Percentiles rank a stretch among this genome's conserved stretches.
These are phyloP conservation scores for Diplolepis rosae DNA, from an alignment of 2,888 invertebrate genomes.

Conservation along the genomic window DNA sequence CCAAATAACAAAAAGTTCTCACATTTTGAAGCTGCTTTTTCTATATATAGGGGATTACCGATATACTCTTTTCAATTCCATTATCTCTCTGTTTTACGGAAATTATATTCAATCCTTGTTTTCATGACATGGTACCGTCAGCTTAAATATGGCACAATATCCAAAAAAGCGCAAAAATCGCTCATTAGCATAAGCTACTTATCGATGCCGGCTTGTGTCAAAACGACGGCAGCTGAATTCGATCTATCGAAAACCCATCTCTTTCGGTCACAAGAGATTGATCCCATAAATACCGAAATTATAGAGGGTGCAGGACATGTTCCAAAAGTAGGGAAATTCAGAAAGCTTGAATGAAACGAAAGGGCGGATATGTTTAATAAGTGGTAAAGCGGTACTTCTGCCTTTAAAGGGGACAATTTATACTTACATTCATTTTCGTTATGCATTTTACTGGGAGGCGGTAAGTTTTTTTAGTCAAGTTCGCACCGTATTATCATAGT, in stretches of 20 bases:
- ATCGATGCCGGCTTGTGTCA: constrained; percentile 56
- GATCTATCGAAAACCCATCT: constrained; percentile 69
- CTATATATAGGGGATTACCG: too few relatives aligned
- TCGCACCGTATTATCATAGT: neutral
- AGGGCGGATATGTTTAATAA: constrained; percentile 47
- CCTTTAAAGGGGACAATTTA: neutral
- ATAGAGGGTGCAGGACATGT: constrained; percentile 50
- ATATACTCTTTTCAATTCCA: constrained; percentile 33
- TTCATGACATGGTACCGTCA: constrained; percentile 52
- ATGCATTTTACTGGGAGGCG: neutral
- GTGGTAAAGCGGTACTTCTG: constrained; percentile 18
- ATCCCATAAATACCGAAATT: constrained; percentile 72
- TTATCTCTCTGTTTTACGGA: constrained; percentile 61
- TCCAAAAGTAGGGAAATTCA: constrained; percentile 37
- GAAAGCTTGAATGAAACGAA: constrained; percentile 32
- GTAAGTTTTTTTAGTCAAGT: neutral
- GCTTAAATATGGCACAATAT: constrained; percentile 49
- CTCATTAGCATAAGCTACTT: constrained; percentile 70
- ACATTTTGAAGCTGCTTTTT: constrained; percentile 1
- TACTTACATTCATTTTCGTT: neutral
- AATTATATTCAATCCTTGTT: constrained; percentile 62
- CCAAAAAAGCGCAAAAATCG: constrained; percentile 71
- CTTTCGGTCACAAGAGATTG: constrained; percentile 61
- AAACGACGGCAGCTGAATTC: constrained; percentile 59
- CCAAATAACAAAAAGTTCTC: too few relatives aligned